phyloP scores from a whole-genome alignment of 1,140 invertebrate genomes.

The Delia radicum region DNA sequence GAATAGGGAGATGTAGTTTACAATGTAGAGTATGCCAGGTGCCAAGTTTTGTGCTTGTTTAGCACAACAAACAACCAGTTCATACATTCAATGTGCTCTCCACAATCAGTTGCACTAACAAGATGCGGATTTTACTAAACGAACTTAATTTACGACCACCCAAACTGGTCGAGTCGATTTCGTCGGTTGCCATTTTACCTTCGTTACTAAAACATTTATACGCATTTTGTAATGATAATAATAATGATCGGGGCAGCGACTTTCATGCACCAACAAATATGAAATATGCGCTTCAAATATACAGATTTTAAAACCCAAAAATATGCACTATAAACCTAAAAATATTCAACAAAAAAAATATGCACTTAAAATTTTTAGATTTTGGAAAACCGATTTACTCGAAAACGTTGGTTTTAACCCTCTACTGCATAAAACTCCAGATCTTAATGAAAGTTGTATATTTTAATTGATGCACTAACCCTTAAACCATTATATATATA shows the following conservation, averaged over 20 bases:
- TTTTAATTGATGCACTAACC: too few species aligned
- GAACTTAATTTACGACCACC: constrained; percentile 3
- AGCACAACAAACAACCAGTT: constrained; percentile 3
- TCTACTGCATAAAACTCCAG: too few species aligned
- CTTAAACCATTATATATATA: too few species aligned
- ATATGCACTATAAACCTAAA: too few species aligned
- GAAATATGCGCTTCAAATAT: too few species aligned
- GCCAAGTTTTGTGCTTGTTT: background rate
- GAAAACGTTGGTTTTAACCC: too few species aligned
- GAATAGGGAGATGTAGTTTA: background rate
- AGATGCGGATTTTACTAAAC: background rate
- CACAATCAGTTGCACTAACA: background rate
- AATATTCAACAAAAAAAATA: too few species aligned
- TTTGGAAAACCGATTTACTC: too few species aligned
- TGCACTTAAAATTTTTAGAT: too few species aligned
- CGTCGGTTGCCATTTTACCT: background rate
- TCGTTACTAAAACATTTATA: background rate
- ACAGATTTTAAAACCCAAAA: too few species aligned
- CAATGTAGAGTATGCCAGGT: background rate
- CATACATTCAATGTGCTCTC: background rate
- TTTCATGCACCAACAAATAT: too few species aligned
- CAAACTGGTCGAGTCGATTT: background rate
- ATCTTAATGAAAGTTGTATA: too few species aligned
- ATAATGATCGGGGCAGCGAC: background rate
- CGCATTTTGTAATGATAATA: background rate